phyloP scores from a whole-genome alignment of 1,140 invertebrate genomes.

The Drosophila willistoni region DNA sequence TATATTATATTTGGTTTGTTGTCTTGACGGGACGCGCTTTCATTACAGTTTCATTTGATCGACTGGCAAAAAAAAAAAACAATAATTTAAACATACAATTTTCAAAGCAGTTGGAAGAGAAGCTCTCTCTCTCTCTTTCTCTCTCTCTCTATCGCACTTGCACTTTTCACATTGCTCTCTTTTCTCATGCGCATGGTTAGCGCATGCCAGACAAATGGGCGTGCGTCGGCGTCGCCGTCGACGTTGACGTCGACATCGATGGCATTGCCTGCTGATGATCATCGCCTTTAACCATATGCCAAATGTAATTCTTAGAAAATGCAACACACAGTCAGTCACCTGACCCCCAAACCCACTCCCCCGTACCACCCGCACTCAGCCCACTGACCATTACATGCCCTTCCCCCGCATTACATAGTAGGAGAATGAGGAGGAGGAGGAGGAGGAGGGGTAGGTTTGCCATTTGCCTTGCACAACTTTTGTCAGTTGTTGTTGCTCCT shows the following conservation, averaged over 20 bases:
- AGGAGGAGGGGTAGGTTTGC: conserved; percentile 2
- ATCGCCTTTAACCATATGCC: conserved; percentile 28
- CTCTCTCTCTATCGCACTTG: background rate
- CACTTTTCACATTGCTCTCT: background rate
- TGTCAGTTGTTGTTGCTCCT: background rate
- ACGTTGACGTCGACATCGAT: background rate
- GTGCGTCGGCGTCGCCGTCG: conserved; percentile 9
- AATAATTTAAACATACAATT: conserved; percentile 75
- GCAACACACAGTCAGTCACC: conserved; percentile 7
- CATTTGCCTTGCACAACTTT: conserved; percentile 48
- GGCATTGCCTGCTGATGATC: background rate
- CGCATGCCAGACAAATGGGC: conserved; percentile 49
- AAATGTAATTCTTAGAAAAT: conserved; percentile 43
- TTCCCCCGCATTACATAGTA: background rate
- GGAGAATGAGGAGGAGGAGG: no score
- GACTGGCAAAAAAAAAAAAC: conserved; percentile 72
- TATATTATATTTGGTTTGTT: background rate
- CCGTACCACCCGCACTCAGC: no score
- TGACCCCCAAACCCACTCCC: background rate
- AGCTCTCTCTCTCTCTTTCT: background rate
- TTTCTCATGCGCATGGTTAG: conserved; percentile 8
- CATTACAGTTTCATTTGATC: conserved; percentile 77
- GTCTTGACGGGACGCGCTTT: conserved; percentile 54
- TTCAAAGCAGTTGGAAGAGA: conserved; percentile 64
- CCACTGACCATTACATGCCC: background rate